Evolutionary conservation across 2,888 invertebrate species (phyloP), one percentile per base, ranked within the genome.

Genomic region (Tortrix viridana): DNA sequence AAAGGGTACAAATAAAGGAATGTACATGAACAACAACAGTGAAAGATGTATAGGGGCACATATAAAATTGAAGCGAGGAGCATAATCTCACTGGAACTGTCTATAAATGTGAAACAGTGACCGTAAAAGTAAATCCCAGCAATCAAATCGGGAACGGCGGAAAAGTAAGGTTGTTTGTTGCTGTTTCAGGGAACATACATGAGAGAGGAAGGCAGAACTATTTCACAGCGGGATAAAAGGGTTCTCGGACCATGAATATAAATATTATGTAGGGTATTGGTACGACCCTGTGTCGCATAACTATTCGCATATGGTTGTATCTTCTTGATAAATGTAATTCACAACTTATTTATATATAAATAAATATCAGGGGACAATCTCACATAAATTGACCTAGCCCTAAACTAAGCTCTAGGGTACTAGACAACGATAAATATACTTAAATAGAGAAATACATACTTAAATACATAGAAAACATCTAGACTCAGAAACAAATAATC

Each of bases 41-140:
- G 44, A 20, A 18, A 61, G 19, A 56, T 41, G 50, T 74, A 71
- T 70, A 76, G 72, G 70, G 71, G 72, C 72, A 70, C 73, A 71
- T 76, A 81, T 79, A 80, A 82, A 82, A 83, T 80, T 77, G 74
- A 71, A 74, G 76, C 76, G 71, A 80, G 77, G 79, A 75, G 79
- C 83, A 75, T 67, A 85, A 88, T 86, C 85, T 83, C 77, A 78
- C 75, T 75, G 79, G 79, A 85, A 85, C 84, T 84, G 85, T 84
- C 87, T 84, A 88, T 90, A 90, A 90, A 91, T 86, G 86, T 88
- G 63, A 53, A 63, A 63, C 63, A 53, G 63, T 58, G 88, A 85
- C 78, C 87, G 85, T 90, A 90, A 91, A 89, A 90, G 82, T 87
- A 90, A 89, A 90, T 88, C 90, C 89, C 77, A 70, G 83, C 89